A percentile compares a stretch with the other conserved stretches of the same genome.
Conservation (phyloP, 2,797 vertebrate species). For the Channallabes apus region DNA sequence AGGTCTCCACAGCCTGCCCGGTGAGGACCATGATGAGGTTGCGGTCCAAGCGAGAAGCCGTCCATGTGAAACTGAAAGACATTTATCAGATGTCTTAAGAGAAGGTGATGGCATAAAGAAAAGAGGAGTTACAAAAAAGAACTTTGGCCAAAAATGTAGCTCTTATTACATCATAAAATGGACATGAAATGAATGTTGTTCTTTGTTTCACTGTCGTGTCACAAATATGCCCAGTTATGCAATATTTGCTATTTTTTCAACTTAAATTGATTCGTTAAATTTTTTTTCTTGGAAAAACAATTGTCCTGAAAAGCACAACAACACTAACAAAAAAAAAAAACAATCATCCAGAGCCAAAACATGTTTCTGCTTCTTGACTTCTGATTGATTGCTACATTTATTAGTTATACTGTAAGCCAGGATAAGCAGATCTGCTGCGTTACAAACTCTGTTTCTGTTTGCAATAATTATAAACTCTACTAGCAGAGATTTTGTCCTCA, state of each 20-base stretch:
- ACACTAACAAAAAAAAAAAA: background rate
- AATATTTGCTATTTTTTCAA: no score
- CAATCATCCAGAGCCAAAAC: background rate
- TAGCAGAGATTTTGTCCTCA: slow-evolving; percentile 2
- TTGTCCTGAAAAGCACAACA: background rate
- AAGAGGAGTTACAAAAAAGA: background rate
- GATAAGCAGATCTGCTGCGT: background rate
- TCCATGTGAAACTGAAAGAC: slow-evolving; percentile 91
- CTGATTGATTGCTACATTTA: background rate
- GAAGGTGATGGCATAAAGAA: background rate
- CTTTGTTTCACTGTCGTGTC: background rate
- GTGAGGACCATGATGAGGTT: slow-evolving; percentile 92
- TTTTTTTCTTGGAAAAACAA: background rate
- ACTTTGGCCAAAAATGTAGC: no score
- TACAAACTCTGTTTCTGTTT: background rate
- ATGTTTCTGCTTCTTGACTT: background rate
- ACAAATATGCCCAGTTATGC: no score
- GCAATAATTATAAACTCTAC: background rate
- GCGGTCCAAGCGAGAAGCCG: slow-evolving; percentile 87
- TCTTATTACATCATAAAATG: no score
- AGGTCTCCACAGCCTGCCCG: slow-evolving; percentile 91
- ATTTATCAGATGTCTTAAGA: background rate
- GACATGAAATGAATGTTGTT: background rate
- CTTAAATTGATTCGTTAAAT: no score
- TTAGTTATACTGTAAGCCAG: background rate